A percentile compares a stretch with the other conserved stretches of the same genome.
These are phyloP conservation scores for Lysandra bellargus DNA, from an alignment of 2,888 invertebrate genomes.

Conservation along the genomic window DNA sequence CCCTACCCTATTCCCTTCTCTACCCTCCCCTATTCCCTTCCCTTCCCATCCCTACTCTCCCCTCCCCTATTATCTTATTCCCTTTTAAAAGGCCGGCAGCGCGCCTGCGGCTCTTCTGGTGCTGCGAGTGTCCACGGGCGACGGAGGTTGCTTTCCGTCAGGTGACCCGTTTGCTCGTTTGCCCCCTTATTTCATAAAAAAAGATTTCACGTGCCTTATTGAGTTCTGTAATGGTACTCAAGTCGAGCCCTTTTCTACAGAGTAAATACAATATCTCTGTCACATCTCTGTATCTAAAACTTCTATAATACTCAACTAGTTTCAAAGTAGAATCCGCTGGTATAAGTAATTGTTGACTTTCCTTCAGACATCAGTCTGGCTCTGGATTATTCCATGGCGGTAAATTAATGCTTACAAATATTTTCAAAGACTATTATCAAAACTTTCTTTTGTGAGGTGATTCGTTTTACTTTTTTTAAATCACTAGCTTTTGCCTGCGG, in stretches of 20 bases:
- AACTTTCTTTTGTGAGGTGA: background rate
- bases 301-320: background rate
- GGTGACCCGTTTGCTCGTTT: too few relatives aligned
- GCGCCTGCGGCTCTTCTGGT: too few relatives aligned
- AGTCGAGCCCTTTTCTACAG: background rate
- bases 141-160: too few relatives aligned
- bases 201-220: background rate
- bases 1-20: too few relatives aligned
- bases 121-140: too few relatives aligned
- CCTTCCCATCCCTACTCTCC: too few relatives aligned
- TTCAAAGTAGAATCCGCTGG: background rate
- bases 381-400: background rate
- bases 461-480: background rate
- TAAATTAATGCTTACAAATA: background rate
- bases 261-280: background rate
- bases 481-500: background rate
- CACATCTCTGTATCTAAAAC: background rate
- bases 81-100: too few relatives aligned
- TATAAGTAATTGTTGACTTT: background rate
- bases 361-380: background rate
- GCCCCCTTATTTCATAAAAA: too few relatives aligned
- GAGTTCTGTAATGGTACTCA: background rate
- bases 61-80: too few relatives aligned
- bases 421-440: background rate
- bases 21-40: too few relatives aligned